Percentiles rank a stretch among this genome's conserved stretches.
phyloP scores from a whole-genome alignment of 2,888 invertebrate genomes.

The Augochlorella aurata region DNA sequence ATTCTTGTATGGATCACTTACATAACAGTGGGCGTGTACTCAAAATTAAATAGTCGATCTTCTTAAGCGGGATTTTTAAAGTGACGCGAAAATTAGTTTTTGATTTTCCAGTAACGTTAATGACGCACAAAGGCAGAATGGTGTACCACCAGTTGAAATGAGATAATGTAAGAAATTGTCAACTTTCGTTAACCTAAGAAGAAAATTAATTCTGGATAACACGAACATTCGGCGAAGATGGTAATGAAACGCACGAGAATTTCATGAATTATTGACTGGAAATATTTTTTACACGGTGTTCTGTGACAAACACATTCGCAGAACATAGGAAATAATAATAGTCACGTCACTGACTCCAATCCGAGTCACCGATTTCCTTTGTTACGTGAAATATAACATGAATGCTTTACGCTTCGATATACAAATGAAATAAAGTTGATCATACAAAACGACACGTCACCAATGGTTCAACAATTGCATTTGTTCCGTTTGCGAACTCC shows the following conservation, averaged over 20 bases:
- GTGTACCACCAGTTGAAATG: background rate
- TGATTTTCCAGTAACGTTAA: background rate
- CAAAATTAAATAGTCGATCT: conserved; percentile 56
- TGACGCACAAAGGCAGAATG: background rate
- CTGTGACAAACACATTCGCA: background rate
- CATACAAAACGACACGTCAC: conserved; percentile 48
- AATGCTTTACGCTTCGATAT: background rate
- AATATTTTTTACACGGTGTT: background rate
- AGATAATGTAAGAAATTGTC: background rate
- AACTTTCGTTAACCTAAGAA: conserved; percentile 16
- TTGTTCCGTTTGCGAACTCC: conserved; percentile 21
- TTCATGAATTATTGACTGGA: background rate
- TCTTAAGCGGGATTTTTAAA: conserved; percentile 20
- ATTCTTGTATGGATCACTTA: conserved; percentile 55
- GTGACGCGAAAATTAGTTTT: conserved; percentile 2
- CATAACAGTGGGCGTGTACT: conserved; percentile 66
- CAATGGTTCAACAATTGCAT: conserved; percentile 51
- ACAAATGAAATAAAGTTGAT: conserved; percentile 27
- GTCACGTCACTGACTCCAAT: background rate
- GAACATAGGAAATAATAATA: background rate
- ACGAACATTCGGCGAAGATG: background rate
- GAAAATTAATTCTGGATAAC: conserved; percentile 12
- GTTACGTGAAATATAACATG: conserved; percentile 4
- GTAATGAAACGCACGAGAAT: background rate
- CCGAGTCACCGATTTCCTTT: conserved; percentile 3